Conservation (phyloP, 2,113 vertebrate genomes). For the Halcyon senegalensis region DNA sequence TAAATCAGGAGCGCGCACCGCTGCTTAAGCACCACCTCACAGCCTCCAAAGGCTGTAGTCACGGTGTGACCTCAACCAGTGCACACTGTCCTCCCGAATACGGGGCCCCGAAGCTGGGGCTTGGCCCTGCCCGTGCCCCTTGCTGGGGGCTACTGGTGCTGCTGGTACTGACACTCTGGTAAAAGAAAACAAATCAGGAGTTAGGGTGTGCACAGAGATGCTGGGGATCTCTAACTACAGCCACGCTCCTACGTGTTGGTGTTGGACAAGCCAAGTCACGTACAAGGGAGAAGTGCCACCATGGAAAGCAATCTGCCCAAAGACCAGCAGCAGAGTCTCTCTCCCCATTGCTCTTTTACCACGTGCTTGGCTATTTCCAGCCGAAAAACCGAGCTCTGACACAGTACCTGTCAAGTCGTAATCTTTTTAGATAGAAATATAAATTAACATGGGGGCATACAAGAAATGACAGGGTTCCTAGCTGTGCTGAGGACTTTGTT, state of each 20-base stretch:
- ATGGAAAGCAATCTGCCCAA: not conserved
- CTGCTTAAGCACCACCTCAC: not conserved
- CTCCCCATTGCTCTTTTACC: not conserved
- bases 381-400: not conserved
- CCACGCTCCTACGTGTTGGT: not conserved
- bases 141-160: not conserved
- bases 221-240: not conserved
- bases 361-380: not conserved
- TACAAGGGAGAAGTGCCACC: not conserved
- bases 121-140: not conserved
- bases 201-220: not conserved
- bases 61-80: not conserved
- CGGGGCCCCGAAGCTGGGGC: not conserved
- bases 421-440: not conserved
- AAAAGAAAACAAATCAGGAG: not conserved
- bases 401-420: not conserved
- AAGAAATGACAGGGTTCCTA: not conserved
- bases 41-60: not conserved
- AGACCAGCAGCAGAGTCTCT: not conserved
- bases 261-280: not conserved
- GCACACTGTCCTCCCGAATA: not conserved
- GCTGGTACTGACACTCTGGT: not conserved
- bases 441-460: not conserved
- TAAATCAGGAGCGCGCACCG: not conserved
- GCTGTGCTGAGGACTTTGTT: not conserved